These are phyloP conservation scores for Rynchops niger DNA, from an alignment of 2,113 vertebrate genomes.

Conservation along the genomic window DNA sequence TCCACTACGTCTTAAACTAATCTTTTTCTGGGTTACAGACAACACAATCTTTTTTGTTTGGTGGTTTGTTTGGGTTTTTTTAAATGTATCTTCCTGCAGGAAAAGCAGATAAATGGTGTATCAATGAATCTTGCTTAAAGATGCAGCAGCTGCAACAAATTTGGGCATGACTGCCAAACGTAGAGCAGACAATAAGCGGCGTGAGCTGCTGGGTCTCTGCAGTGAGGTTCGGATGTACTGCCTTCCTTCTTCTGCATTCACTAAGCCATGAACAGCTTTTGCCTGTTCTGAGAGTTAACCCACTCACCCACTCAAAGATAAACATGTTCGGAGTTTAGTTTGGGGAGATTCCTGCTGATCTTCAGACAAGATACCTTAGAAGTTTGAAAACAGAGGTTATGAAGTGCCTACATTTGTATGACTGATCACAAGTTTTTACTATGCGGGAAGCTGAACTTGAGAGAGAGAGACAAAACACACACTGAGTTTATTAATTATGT, in stretches of 20 bases:
- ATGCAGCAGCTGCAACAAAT: background rate
- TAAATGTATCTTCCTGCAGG: background rate
- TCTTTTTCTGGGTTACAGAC: background rate
- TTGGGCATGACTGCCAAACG: background rate
- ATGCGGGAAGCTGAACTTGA: background rate
- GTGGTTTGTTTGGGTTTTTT: background rate
- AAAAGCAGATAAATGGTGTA: background rate
- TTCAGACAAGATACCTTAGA: background rate
- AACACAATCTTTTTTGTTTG: background rate
- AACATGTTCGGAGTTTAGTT: background rate
- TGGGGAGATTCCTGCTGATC: background rate
- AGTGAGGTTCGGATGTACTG: fast-evolving
- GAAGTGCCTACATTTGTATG: background rate
- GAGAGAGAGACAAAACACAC: background rate
- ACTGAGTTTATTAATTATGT: background rate
- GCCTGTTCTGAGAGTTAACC: background rate
- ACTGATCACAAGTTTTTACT: background rate
- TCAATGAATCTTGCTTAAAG: background rate
- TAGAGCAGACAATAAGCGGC: background rate
- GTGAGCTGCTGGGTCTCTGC: background rate
- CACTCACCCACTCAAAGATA: background rate
- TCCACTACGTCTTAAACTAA: background rate
- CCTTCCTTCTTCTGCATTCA: background rate
- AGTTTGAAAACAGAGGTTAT: background rate
- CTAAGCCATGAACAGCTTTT: background rate